These are phyloP conservation scores for Drosophila peninsularis DNA, from an alignment of 2,888 invertebrate genomes.

Conservation along the genomic window DNA sequence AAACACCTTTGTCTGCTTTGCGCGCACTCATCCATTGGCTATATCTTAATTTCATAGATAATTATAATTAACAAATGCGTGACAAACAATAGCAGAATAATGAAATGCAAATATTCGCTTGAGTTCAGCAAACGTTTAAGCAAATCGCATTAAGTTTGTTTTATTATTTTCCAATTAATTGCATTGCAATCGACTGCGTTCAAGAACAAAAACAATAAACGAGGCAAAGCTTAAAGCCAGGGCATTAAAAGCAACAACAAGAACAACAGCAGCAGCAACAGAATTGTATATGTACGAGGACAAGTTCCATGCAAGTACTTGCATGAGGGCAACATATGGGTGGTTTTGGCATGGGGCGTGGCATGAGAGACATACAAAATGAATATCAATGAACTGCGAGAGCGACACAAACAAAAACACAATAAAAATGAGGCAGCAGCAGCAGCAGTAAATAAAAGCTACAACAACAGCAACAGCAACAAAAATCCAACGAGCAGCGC, in stretches of 20 bases:
- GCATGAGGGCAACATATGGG: conserved; percentile 24
- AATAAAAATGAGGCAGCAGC: conserved; percentile 40
- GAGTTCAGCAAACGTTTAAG: conserved; percentile 21
- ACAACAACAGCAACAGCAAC: conserved; percentile 28
- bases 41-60: neutral
- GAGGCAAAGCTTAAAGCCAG: conserved; percentile 16
- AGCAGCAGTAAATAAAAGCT: conserved; percentile 47
- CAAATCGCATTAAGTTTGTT: conserved; percentile 53
- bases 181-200: conserved; percentile 43
- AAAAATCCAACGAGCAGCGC: conserved; percentile 33
- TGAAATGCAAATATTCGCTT: conserved; percentile 6
- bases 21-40: neutral
- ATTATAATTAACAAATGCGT: neutral
- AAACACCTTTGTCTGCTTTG: neutral
- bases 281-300: neutral
- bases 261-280: conserved; percentile 7
- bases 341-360: conserved; percentile 52
- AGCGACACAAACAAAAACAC: conserved; percentile 36
- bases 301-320: conserved; percentile 32
- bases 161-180: conserved; percentile 52
- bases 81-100: neutral
- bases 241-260: conserved; percentile 15
- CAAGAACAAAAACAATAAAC: conserved; percentile 31
- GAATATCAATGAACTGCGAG: conserved; percentile 69
- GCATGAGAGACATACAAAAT: conserved; percentile 53